A percentile compares a stretch with the other conserved stretches of the same genome.
Conservation (phyloP, 2,888 invertebrate species). For the Heteromyza rotundicornis region DNA sequence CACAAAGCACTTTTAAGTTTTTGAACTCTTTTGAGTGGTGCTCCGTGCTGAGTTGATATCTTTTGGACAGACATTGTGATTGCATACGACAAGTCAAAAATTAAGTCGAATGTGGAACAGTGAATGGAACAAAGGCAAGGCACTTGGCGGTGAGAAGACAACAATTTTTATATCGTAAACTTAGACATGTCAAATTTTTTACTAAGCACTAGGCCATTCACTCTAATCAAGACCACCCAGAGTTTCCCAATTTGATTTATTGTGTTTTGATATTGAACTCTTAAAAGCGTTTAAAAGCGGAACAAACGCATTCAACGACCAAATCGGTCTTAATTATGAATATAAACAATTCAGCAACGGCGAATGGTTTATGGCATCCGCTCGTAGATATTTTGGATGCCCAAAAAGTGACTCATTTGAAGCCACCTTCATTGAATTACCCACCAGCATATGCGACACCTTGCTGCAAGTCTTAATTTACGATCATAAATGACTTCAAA, state of each 20-base stretch:
- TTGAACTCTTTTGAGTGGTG: background rate
- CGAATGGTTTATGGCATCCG: conserved; percentile 23
- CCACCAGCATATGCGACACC: conserved; percentile 8
- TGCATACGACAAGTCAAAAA: no score
- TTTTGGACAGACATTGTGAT: no score
- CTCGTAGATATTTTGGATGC: background rate
- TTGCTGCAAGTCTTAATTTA: conserved; percentile 12
- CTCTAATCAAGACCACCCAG: background rate
- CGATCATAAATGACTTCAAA: background rate
- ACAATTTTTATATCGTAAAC: no score
- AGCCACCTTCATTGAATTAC: background rate
- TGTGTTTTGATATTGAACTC: no score
- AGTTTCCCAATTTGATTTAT: background rate
- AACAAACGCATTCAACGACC: background rate
- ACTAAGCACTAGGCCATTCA: background rate
- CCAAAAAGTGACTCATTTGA: background rate
- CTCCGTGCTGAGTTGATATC: no score
- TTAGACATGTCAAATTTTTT: no score
- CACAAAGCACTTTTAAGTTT: conserved; percentile 3
- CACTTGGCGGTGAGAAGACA: background rate
- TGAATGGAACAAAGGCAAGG: no score
- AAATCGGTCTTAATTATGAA: background rate
- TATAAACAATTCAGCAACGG: background rate
- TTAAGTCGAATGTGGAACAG: no score
- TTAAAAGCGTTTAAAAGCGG: no score